phyloP scores from a whole-genome alignment of 2,797 vertebrate species.

The Lates japonicus region DNA sequence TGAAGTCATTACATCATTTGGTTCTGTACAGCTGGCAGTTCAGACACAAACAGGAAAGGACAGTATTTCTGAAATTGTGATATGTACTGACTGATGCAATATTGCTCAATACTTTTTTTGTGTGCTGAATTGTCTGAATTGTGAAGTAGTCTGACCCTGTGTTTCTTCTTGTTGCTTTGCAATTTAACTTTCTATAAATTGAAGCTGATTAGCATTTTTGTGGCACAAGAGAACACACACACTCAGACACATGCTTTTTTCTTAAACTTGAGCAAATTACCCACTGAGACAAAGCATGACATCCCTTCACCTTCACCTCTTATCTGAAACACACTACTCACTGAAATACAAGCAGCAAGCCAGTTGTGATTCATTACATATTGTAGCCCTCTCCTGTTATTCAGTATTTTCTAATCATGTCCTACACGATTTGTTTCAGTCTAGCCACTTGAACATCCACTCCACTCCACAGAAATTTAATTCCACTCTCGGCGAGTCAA shows the following conservation, averaged over 20 bases:
- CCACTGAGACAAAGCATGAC: constrained; percentile 13
- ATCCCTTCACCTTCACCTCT: constrained; percentile 41
- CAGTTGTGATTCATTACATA: constrained; percentile 63
- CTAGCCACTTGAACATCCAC: constrained; percentile 60
- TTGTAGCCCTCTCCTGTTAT: constrained; percentile 41
- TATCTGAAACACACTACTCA: constrained; percentile 29
- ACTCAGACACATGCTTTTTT: background rate
- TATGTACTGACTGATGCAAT: background rate
- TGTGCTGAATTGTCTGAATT: no score
- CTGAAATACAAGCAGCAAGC: constrained; percentile 10
- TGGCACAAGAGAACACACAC: no score
- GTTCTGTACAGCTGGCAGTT: no score
- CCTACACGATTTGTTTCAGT: constrained; percentile 60
- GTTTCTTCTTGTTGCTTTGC: background rate
- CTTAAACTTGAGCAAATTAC: constrained; percentile 8
- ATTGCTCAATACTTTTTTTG: background rate
- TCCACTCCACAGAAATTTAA: constrained; percentile 68
- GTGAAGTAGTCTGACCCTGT: background rate
- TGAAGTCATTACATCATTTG: background rate
- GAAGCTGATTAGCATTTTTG: background rate
- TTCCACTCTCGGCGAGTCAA: constrained; percentile 71
- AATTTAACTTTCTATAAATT: background rate
- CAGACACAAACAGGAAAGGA: background rate
- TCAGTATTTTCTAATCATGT: constrained; percentile 69
- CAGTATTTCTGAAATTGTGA: background rate